Percentiles rank a stretch among this genome's conserved stretches.
phyloP scores from a whole-genome alignment of 2,888 invertebrate species.

The Diplolepis rosae region DNA sequence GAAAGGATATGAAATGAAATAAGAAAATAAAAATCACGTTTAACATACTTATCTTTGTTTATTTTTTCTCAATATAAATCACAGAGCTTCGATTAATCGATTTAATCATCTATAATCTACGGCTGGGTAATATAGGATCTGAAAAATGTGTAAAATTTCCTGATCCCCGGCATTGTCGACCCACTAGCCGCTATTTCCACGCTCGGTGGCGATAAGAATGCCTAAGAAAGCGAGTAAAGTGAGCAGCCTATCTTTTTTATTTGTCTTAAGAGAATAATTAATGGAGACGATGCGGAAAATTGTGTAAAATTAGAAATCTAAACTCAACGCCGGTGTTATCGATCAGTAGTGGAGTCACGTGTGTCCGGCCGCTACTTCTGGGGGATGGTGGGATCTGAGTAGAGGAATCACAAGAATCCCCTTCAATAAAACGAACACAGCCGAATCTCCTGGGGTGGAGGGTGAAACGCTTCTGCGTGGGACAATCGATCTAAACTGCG shows the following conservation, averaged over 20 bases:
- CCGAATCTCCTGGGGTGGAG: constrained; percentile 38
- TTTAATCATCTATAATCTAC: constrained; percentile 9
- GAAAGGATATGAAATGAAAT: too few species aligned
- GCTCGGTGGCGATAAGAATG: constrained; percentile 3
- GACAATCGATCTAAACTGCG: constrained; percentile 51
- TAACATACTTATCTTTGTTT: too few species aligned
- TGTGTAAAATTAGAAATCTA: not conserved
- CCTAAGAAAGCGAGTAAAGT: not conserved
- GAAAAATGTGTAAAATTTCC: not conserved
- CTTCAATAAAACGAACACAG: not conserved
- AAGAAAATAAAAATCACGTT: too few species aligned
- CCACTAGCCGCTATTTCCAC: constrained; percentile 3
- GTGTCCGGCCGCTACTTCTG: not conserved
- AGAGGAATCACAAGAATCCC: constrained; percentile 19
- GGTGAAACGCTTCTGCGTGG: constrained; percentile 33
- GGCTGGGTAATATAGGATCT: not conserved
- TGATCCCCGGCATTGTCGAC: not conserved
- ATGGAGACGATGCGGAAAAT: not conserved
- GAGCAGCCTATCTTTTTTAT: not conserved
- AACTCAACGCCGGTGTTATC: constrained; percentile 6
- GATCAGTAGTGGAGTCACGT: not conserved
- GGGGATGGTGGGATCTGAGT: constrained; percentile 12
- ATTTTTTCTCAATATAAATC: too few species aligned
- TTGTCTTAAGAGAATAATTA: not conserved
- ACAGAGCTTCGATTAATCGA: constrained; percentile 8